Evolutionary conservation across 2,113 vertebrate genomes (phyloP).

Genomic region (Nannospalax galili): DNA sequence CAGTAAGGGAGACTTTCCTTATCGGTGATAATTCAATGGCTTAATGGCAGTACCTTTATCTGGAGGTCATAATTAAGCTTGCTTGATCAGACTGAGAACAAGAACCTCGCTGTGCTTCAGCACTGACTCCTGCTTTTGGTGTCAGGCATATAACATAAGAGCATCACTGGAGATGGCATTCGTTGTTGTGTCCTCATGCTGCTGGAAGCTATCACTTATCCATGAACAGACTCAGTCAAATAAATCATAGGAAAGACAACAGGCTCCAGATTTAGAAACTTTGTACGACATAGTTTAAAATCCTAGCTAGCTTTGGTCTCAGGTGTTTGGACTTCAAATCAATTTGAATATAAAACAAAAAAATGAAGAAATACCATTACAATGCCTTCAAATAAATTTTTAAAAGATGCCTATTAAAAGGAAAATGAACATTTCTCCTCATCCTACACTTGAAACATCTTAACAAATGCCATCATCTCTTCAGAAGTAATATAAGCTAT

Average conservation of each 20-base stretch:
- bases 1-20: conserved; percentile 81
- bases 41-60: conserved; percentile 87
- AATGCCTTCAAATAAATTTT: conserved; percentile 56
- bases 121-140: conserved; percentile 70
- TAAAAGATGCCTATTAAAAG: conserved; percentile 47
- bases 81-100: conserved; percentile 86
- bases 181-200: conserved; percentile 70
- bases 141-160: conserved; percentile 75
- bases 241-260: conserved; percentile 48
- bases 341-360: conserved; percentile 58
- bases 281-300: conserved; percentile 2
- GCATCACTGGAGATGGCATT: conserved; percentile 76
- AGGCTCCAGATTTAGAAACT: conserved; percentile 57
- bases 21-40: conserved; percentile 87
- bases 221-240: conserved; percentile 65
- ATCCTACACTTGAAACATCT: background rate
- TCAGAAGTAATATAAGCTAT: conserved; percentile 37
- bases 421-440: conserved; percentile 37
- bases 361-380: conserved; percentile 65
- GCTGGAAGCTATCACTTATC: conserved; percentile 75
- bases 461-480: conserved; percentile 42
- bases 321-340: conserved; percentile 47
- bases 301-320: background rate
- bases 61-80: conserved; percentile 88
- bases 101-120: conserved; percentile 80